phyloP scores from a whole-genome alignment of 2,797 vertebrate species.

The Mergus octosetaceus region DNA sequence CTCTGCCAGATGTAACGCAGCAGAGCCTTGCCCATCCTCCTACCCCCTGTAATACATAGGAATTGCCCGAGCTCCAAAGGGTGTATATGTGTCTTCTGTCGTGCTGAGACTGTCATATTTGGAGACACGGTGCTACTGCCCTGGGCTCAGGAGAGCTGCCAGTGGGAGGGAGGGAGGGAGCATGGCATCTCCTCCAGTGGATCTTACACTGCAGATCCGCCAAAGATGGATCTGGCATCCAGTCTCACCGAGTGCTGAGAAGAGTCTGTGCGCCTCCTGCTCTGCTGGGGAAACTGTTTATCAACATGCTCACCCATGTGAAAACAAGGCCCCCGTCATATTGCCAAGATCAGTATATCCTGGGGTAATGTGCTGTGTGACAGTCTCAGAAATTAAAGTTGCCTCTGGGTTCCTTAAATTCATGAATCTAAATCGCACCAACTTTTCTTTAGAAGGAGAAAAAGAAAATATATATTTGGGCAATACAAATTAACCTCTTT shows the following conservation, averaged over 20 bases:
- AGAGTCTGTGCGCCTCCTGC: background rate
- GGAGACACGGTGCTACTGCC: background rate
- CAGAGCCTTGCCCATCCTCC: background rate
- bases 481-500: background rate
- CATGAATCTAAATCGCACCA: constrained; percentile 21
- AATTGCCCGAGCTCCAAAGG: no score
- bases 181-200: background rate
- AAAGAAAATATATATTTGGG: constrained; percentile 10
- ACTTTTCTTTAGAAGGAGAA: constrained; percentile 35
- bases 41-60: background rate
- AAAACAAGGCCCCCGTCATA: accelerated
- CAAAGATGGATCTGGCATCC: background rate
- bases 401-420: constrained; percentile 46
- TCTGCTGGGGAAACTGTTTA: background rate
- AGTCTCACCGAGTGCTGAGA: background rate
- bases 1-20: background rate
- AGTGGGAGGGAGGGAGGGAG: background rate
- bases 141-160: background rate
- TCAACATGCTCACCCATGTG: background rate
- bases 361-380: constrained; percentile 1
- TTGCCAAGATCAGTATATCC: constrained; percentile 2
- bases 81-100: background rate
- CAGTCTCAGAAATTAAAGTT: constrained; percentile 36
- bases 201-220: background rate
- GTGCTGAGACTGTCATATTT: background rate